Conservation (phyloP, 2,113 vertebrate genomes). For the Spheniscus mendiculus region DNA sequence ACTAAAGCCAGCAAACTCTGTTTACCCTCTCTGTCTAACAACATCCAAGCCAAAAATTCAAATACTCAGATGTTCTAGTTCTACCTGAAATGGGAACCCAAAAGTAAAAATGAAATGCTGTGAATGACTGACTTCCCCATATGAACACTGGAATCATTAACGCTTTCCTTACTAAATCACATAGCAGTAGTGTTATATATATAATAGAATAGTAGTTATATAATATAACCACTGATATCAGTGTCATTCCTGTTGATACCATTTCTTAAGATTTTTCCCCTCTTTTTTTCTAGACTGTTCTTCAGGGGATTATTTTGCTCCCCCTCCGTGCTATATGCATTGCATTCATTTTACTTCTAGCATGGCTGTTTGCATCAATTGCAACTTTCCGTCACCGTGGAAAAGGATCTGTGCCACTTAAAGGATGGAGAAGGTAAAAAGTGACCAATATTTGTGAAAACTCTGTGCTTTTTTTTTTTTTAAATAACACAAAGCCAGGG, state of each 20-base stretch:
- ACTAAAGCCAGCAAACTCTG: background rate
- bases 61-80: background rate
- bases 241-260: background rate
- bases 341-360: conserved; percentile 77
- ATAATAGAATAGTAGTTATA: background rate
- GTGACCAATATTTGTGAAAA: background rate
- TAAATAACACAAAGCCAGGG: background rate
- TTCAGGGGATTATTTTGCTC: conserved; percentile 87
- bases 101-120: background rate
- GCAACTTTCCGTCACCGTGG: conserved; percentile 77
- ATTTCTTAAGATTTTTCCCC: background rate
- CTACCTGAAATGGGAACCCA: background rate
- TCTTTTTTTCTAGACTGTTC: conserved; percentile 64
- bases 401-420: conserved; percentile 81
- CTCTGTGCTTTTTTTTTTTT: background rate
- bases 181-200: background rate
- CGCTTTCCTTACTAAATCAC: background rate
- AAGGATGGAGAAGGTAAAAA: conserved; percentile 92
- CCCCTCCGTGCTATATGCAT: conserved; percentile 84
- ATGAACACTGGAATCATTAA: background rate
- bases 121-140: background rate
- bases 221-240: background rate
- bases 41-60: background rate
- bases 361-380: conserved; percentile 84
- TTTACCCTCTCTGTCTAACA: background rate